Conservation (phyloP, 2,113 vertebrate genomes). For the Pseudolaguvia tuberculata region DNA sequence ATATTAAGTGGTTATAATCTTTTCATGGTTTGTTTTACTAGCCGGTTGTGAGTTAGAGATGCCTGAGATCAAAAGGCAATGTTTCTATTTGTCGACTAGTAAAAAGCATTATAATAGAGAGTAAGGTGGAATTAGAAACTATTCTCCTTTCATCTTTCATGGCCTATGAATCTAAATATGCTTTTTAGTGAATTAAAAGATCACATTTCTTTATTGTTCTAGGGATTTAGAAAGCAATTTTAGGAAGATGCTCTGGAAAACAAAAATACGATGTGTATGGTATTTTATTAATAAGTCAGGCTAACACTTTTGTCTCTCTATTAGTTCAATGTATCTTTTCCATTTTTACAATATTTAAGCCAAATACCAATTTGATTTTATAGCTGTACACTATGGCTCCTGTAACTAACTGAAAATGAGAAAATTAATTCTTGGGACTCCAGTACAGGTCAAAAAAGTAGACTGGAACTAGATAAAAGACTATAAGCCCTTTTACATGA, state of each 20-base stretch:
- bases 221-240: background rate
- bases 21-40: background rate
- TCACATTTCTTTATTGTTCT: conserved; percentile 22
- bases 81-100: background rate
- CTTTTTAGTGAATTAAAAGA: conserved; percentile 1
- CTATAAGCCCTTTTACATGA: too few relatives aligned
- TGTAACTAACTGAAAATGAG: too few relatives aligned
- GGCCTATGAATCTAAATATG: conserved; percentile 13
- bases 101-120: conserved; percentile 23
- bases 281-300: too few relatives aligned
- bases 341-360: too few relatives aligned
- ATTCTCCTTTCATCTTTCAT: conserved; percentile 32
- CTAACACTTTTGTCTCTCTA: too few relatives aligned
- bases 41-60: background rate
- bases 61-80: conserved; percentile 18
- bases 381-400: too few relatives aligned
- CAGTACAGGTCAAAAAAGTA: too few relatives aligned
- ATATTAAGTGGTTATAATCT: background rate
- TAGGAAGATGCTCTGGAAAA: background rate
- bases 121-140: conserved; percentile 19
- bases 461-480: too few relatives aligned
- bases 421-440: too few relatives aligned
- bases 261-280: too few relatives aligned
- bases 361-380: too few relatives aligned
- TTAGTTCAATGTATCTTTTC: too few relatives aligned